Conservation (phyloP, 1,140 invertebrate genomes). For the Phortica variegata region DNA sequence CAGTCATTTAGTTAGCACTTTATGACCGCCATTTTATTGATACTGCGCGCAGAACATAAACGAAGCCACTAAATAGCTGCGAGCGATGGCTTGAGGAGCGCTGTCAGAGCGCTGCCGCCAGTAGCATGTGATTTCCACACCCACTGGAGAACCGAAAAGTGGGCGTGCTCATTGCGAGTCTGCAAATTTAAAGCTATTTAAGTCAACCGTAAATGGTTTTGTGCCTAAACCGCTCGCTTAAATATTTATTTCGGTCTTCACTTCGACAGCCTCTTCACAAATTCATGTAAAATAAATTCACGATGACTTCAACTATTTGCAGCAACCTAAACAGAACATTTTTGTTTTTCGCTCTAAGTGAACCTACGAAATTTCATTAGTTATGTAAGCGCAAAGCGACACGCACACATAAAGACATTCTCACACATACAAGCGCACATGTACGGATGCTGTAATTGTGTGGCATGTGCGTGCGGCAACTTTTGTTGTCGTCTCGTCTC, state of each 20-base stretch:
- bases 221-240: background rate
- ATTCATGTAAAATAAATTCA: conserved; percentile 1
- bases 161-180: conserved; percentile 27
- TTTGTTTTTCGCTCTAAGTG: no score
- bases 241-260: no score
- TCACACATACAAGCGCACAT: background rate
- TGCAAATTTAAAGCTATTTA: background rate
- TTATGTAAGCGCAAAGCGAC: background rate
- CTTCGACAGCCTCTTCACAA: no score
- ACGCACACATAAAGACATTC: background rate
- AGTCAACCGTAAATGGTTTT: background rate
- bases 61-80: conserved; percentile 4
- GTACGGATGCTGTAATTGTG: no score
- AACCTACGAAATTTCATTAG: conserved; percentile 22
- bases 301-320: conserved; percentile 21
- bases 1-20: conserved; percentile 23
- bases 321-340: no score
- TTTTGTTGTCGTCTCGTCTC: background rate
- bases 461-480: conserved; percentile 11
- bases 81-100: background rate
- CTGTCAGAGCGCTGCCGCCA: conserved; percentile 19
- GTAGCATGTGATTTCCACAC: background rate
- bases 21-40: conserved; percentile 50
- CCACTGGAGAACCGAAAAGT: no score
- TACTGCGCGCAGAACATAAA: conserved; percentile 38